Base-by-base conservation (phyloP, 2,888 invertebrate genomes). In the Nephrotoma guestfalica region DNA sequence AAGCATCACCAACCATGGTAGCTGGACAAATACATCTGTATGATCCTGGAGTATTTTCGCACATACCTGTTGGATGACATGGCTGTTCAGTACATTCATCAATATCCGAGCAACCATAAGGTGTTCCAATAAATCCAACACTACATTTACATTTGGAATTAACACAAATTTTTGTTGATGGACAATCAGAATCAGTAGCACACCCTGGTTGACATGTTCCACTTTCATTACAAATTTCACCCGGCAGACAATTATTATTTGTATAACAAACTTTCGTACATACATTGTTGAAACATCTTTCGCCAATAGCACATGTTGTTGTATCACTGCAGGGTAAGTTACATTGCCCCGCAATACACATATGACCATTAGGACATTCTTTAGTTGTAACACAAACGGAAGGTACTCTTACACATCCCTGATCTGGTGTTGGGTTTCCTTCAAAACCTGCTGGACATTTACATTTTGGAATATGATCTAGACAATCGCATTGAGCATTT, bases 241-340 rank as follows among this genome's bases (percentile, higher is more conserved):
- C 97, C 2, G 96, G 95, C 89, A 97, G 92, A 89, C 98, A 98
- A 90, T 97, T 98, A 89, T 96, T 96, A 90, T 97, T 97, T 9
- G 96, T 95, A 90, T 97, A 97, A 90, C 97, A 97, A 47, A 97
- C 94, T 92, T 97, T 97, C 30, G 95, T 93, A 89, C 97, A 97
- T 88, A 95, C 93, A 88, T 94, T 95, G 88, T 95, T 95, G 87
- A 93, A 93, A 89, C 97, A 97, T 87, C 95, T 94, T 92, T 97
- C 97, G 13, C 97, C 97, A 83, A 95, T 93, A 0, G 97, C 97
- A 90, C 97, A 97, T 40, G 94, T 93, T 0, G 93, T 93, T 87
- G 94, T 95, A 88, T 95, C 95, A 88, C 93, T 93, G 89, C 97
- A 97, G 4, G 96, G 95, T 51, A 96, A 93, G 90, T 95, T 95